Evolutionary conservation across 2,113 vertebrate species (phyloP), one percentile per base, ranked within the genome.

Genomic region (Climacteris rufus): DNA sequence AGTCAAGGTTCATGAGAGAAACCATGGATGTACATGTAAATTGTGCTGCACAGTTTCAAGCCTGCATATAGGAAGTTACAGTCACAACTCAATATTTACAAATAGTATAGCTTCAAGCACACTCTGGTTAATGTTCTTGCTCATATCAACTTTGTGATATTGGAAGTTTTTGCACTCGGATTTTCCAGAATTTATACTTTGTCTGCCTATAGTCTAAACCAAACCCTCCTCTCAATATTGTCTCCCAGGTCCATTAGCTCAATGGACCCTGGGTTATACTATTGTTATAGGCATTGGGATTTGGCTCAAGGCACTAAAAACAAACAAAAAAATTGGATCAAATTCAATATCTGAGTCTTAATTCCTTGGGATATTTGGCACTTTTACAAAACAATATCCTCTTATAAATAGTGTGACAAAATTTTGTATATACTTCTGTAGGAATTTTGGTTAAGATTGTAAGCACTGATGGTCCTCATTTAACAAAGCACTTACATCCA

Each of bases 221-320:
- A 66, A 78, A 63, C 2, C 5, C 4, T 92, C 12, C 11, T 65
- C 15, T 69, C 8, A 23, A 28, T 3, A 24, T 63, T 63, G 20
- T 18, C 15, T 85, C 22, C 9, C 19, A 64, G 24, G 6, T 82
- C 15, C 9, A 27, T 33, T 59, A 75, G 6, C 5, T 74, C 31
- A 65, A 3, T 4, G 4, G 11, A 57, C 7, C 21, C 63, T 17
- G 6, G 5, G 44, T 60, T 83, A 30, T 33, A 25, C 4, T 53
- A 15, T 20, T 71, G 27, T 47, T 54, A 10, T 20, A 64, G 14
- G 4, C 37, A 23, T 28, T 66, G 40, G 15, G 17, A 84, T 77
- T 70, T 61, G 42, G 3, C 9, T 44, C 6, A 30, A n/a, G 10
- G 5, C 1, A n/a, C n/a, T n/a, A n/a, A n/a, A n/a, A n/a, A n/a